Evolutionary conservation across 1,140 invertebrate genomes (phyloP), one percentile per base, ranked within the genome.

Genomic region (Pogonomyrmex californicus): DNA sequence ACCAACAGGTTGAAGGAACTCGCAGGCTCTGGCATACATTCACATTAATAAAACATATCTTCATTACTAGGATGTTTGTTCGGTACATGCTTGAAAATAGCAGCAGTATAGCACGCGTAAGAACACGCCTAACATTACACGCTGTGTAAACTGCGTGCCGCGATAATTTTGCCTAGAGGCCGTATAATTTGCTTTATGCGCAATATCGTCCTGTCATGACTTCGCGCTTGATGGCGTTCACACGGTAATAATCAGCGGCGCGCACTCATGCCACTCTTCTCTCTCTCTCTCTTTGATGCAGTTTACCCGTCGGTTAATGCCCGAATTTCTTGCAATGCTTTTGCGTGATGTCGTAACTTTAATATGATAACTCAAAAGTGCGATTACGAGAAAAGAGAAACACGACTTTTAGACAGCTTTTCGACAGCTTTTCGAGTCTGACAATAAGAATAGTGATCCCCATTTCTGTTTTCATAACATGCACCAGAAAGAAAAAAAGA

Each of bases 191-290:
- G 86, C 87, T 90, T 90, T 90, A 90, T 82, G 86, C 63, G 83
- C 49, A 86, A 86, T 89, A 90, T 86, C 88, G 49, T 89, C 83
- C 77, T 89, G 87, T 86, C 88, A 77, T 89, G 87, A 89, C 87
- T 89, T 86, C 33, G 73, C 79, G 73, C 87, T 85, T 81, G 83
- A 68, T 60, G 87, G 60, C 54, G 58, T 56, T 82, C 49, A 44
- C 47, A 47, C 58, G 60, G 44, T 38, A 71, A 60, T 85, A 71
- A 86, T 10, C 38, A 36, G 4, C 7, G 6, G 47, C 30, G 12
- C 38, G 60, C 71, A 49, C 68, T 62, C 44, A 38, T 17, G 6
- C 47, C 6, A 23, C 65, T 0, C 23, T 23, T 23, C 23, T 23
- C 23, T 23, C 23, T 23, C 23, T 23, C 23, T 23, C 23, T 23